phyloP scores from a whole-genome alignment of 2,113 vertebrate species.

The Megaceryle torquata region DNA sequence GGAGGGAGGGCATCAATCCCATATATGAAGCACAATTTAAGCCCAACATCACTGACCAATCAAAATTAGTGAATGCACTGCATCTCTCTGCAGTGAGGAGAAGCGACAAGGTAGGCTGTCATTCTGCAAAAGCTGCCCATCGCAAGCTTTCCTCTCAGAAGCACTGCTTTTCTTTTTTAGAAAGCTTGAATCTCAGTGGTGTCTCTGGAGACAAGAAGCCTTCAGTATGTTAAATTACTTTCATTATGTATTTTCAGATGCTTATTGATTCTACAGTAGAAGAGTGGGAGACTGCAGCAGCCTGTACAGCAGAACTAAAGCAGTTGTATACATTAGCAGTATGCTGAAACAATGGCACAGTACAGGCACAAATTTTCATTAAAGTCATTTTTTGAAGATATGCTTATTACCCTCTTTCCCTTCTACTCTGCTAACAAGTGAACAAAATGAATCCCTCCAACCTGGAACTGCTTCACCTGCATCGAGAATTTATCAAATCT shows the following conservation, averaged over 20 bases:
- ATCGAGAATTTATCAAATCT: constrained; percentile 74
- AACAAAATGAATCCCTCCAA: constrained; percentile 78
- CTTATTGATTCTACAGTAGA: constrained; percentile 80
- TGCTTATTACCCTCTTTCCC: constrained; percentile 72
- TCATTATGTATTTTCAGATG: constrained; percentile 81
- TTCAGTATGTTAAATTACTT: constrained; percentile 83
- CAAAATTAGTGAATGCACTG: constrained; percentile 93
- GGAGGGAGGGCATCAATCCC: constrained; percentile 61
- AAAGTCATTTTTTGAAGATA: constrained; percentile 74
- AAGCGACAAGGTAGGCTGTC: constrained; percentile 85
- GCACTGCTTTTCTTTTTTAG: constrained; percentile 71
- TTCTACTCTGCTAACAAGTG: constrained; percentile 77
- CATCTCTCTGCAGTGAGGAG: constrained; percentile 97
- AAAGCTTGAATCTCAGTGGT: constrained; percentile 70
- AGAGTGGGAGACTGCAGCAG: constrained; percentile 80
- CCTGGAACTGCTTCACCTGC: constrained; percentile 76
- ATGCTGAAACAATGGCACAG: constrained; percentile 81
- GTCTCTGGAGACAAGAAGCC: constrained; percentile 80
- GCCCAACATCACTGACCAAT: constrained; percentile 94
- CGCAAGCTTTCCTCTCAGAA: constrained; percentile 73
- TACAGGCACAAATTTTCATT: constrained; percentile 76
- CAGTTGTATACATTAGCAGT: constrained; percentile 73
- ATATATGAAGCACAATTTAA: constrained; percentile 86
- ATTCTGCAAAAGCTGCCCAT: constrained; percentile 81
- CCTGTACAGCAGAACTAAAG: constrained; percentile 71